Percentiles rank a stretch among this genome's conserved stretches.
Conservation (phyloP, 92 coral and sea anemone species). For the Phenganax subtilis region DNA sequence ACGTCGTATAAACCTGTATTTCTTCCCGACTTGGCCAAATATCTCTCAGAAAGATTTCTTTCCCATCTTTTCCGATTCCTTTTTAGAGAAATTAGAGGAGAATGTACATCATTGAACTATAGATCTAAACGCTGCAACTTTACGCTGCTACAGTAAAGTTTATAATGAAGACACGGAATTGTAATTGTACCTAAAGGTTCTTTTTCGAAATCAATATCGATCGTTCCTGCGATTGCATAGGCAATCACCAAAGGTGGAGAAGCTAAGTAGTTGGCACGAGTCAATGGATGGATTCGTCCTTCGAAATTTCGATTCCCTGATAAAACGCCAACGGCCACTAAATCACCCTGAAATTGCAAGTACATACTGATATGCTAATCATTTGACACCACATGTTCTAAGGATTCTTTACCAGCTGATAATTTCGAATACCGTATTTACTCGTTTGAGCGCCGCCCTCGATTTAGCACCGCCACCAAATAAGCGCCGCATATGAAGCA, state of each 20-base stretch:
- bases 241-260: conserved; percentile 97
- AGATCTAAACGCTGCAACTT: background rate
- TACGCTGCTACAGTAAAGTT: background rate
- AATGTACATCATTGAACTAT: background rate
- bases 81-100: background rate
- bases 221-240: conserved; percentile 92
- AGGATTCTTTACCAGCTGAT: no score
- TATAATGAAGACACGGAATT: background rate
- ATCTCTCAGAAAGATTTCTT: conserved; percentile 72
- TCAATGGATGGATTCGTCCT: conserved; percentile 94
- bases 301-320: conserved; percentile 98
- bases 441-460: no score
- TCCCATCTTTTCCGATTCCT: conserved; percentile 90
- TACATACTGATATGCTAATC: no score
- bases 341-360: conserved; percentile 69
- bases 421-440: no score
- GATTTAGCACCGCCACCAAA: no score
- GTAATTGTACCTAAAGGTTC: conserved; percentile 68
- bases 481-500: no score
- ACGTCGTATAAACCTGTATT: conserved; percentile 58
- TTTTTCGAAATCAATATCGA: conserved; percentile 80
- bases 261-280: conserved; percentile 96
- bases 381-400: no score
- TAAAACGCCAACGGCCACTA: conserved; percentile 85
- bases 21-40: conserved; percentile 96